Percentiles rank a stretch among this genome's conserved stretches.
Evolutionary conservation across 2,113 vertebrate genomes (phyloP).

Genomic region (Bubo blakistoni): DNA sequence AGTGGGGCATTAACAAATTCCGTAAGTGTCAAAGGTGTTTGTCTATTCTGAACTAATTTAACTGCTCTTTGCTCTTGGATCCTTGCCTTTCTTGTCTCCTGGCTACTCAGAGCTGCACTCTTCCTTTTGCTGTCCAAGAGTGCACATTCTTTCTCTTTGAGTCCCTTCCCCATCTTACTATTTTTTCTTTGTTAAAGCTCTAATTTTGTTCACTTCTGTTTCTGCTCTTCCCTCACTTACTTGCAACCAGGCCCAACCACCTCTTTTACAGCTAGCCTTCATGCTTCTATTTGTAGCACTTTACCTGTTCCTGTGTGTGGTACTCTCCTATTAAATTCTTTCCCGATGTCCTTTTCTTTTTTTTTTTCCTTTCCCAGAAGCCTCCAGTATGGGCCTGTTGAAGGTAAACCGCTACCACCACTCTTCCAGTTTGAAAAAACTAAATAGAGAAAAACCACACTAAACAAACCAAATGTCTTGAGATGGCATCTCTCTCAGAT

Average conservation of each 20-base stretch:
- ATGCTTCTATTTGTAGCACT: not conserved
- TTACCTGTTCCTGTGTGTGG: not conserved
- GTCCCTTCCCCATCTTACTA: not conserved
- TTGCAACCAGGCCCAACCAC: not conserved
- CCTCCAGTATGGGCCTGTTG: not conserved
- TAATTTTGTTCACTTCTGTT: not conserved
- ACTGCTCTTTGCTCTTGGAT: not conserved
- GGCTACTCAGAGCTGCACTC: not conserved
- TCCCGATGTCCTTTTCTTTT: not conserved
- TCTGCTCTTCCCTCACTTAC: not conserved
- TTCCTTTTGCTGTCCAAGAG: not conserved
- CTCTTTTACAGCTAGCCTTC: not conserved
- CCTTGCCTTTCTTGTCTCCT: not conserved
- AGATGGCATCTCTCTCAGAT: not conserved
- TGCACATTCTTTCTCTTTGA: not conserved
- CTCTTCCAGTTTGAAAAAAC: not conserved
- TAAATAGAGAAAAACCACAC: not conserved
- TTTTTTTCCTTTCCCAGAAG: not conserved
- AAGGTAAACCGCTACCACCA: not conserved
- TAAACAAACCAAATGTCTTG: not conserved
- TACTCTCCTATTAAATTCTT: not conserved
- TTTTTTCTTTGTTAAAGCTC: not conserved
- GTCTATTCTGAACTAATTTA: not conserved
- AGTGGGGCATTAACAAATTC: not conserved
- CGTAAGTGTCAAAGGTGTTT: not conserved